Conservation (phyloP, 2,797 vertebrate genomes). For the Bryconaethiops microstoma region DNA sequence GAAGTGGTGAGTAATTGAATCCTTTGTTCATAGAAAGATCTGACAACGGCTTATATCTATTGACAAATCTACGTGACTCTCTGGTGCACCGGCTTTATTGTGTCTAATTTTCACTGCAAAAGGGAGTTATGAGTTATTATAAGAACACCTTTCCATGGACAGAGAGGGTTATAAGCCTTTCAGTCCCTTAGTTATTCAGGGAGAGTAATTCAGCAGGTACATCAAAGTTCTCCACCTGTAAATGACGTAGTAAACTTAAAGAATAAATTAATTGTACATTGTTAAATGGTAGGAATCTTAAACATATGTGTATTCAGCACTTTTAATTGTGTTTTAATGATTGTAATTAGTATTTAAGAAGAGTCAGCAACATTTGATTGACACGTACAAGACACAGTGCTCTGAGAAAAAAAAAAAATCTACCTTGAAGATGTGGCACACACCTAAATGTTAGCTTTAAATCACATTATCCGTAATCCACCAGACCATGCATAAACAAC, state of each 20-base stretch:
- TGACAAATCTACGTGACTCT: slow-evolving; percentile 45
- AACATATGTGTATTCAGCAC: slow-evolving; percentile 70
- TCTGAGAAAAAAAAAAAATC: slow-evolving; percentile 8
- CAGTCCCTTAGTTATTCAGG: background rate
- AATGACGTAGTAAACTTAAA: background rate
- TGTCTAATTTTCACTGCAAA: background rate
- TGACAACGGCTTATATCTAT: slow-evolving; percentile 48
- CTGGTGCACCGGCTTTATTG: slow-evolving; percentile 17
- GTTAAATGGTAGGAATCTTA: slow-evolving; percentile 25
- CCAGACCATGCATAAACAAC: background rate
- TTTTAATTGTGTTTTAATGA: slow-evolving; percentile 85
- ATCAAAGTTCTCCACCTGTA: background rate
- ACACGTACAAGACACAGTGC: slow-evolving; percentile 55
- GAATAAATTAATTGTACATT: slow-evolving; percentile 37
- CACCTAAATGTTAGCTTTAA: background rate
- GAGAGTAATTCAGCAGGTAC: background rate
- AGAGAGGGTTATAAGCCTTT: background rate
- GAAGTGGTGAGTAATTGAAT: slow-evolving; percentile 72
- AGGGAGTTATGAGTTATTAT: background rate
- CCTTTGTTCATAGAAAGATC: slow-evolving; percentile 57
- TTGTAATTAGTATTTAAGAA: slow-evolving; percentile 78
- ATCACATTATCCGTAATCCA: background rate
- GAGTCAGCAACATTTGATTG: slow-evolving; percentile 78
- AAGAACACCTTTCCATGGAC: background rate
- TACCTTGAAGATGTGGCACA: background rate